These are phyloP conservation scores for Synodontis membranacea DNA, from an alignment of 2,113 vertebrate genomes.

Conservation along the genomic window DNA sequence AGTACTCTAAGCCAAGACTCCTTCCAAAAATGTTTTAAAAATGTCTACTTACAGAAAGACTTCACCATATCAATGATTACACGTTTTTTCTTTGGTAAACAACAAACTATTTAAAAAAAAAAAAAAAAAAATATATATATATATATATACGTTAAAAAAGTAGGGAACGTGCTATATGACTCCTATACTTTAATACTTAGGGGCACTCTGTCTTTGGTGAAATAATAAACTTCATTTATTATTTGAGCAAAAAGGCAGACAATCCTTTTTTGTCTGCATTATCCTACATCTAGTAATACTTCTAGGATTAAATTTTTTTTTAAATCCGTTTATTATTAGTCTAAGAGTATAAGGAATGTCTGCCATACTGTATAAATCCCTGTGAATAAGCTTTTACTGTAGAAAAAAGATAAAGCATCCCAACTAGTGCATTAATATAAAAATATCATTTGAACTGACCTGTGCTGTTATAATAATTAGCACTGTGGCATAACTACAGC, in stretches of 20 bases:
- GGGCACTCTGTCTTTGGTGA: too few relatives aligned
- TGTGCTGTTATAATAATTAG: not conserved
- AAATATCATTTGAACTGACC: not conserved
- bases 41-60: not conserved
- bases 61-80: not conserved
- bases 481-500: not conserved
- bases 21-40: not conserved
- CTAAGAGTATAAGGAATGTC: not conserved
- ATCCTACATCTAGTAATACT: too few relatives aligned
- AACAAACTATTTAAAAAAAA: not conserved
- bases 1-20: not conserved
- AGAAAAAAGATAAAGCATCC: not conserved
- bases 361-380: not conserved
- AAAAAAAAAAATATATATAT: too few relatives aligned
- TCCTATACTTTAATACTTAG: too few relatives aligned
- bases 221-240: too few relatives aligned
- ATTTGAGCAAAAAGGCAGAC: too few relatives aligned
- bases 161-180: too few relatives aligned
- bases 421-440: not conserved
- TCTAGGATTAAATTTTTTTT: too few relatives aligned
- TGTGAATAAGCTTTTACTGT: not conserved
- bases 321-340: not conserved
- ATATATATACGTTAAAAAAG: too few relatives aligned
- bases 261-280: too few relatives aligned
- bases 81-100: not conserved